These are phyloP conservation scores for Platycheirus albimanus DNA, from an alignment of 2,888 invertebrate species.

Conservation along the genomic window DNA sequence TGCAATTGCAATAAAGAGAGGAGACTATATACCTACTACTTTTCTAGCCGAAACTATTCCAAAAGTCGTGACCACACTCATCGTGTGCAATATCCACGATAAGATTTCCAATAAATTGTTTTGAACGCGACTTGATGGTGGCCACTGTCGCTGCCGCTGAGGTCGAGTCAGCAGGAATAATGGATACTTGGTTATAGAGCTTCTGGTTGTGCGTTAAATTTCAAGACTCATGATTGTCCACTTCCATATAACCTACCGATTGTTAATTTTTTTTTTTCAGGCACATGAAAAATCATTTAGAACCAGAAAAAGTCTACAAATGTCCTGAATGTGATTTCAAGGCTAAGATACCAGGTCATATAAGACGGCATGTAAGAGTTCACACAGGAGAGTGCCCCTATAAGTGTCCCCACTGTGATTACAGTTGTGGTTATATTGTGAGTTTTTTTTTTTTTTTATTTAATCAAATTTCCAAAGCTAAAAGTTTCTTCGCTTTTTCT, in stretches of 20 bases:
- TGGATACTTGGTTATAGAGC: background rate
- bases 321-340: constrained; percentile 89
- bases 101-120: constrained; percentile 67
- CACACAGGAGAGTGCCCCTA: constrained; percentile 94
- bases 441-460: no score
- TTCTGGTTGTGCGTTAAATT: constrained; percentile 25
- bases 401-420: constrained; percentile 91
- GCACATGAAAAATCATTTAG: constrained; percentile 79
- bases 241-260: constrained; percentile 1
- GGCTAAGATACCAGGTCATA: constrained; percentile 86
- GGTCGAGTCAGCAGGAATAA: background rate
- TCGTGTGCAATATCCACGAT: constrained; percentile 72
- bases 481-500: background rate
- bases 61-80: constrained; percentile 68
- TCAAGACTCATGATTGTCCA: constrained; percentile 16
- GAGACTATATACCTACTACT: background rate
- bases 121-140: constrained; percentile 22
- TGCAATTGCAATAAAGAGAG: constrained; percentile 15
- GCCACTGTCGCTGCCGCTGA: constrained; percentile 5
- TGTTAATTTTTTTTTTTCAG: constrained; percentile 75
- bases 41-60: constrained; percentile 18
- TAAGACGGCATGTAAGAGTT: constrained; percentile 90
- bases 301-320: constrained; percentile 84
- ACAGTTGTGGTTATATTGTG: constrained; percentile 91
- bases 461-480: background rate